Conservation (phyloP, 2,797 vertebrate species). For the Buphagus erythrorhynchus region DNA sequence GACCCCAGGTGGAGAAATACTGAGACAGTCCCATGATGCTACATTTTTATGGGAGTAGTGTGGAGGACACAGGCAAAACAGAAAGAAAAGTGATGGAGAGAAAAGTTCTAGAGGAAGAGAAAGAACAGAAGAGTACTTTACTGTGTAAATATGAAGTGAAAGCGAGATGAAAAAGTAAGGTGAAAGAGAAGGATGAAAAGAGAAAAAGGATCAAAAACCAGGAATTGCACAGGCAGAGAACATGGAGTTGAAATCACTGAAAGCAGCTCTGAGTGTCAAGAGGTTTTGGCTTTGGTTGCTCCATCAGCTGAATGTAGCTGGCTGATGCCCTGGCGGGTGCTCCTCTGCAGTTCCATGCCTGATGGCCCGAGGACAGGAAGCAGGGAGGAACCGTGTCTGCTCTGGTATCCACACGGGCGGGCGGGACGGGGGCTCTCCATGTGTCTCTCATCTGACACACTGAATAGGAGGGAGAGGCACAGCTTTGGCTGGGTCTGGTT, state of each 20-base stretch:
- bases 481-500: background rate
- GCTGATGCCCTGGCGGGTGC: background rate
- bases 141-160: background rate
- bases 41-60: background rate
- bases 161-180: background rate
- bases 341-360: background rate
- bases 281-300: background rate
- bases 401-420: background rate
- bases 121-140: background rate
- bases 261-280: background rate
- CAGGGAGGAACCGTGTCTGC: background rate
- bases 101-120: background rate
- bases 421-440: accelerated
- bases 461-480: background rate
- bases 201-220: background rate
- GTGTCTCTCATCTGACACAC: background rate
- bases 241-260: background rate
- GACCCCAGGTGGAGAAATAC: constrained; percentile 42
- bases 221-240: background rate
- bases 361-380: background rate
- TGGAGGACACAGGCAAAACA: background rate
- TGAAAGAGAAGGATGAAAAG: background rate
- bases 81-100: background rate
- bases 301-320: background rate
- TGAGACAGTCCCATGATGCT: background rate